Base-by-base conservation (phyloP, 2,797 vertebrate genomes). In the Leuciscus waleckii region DNA sequence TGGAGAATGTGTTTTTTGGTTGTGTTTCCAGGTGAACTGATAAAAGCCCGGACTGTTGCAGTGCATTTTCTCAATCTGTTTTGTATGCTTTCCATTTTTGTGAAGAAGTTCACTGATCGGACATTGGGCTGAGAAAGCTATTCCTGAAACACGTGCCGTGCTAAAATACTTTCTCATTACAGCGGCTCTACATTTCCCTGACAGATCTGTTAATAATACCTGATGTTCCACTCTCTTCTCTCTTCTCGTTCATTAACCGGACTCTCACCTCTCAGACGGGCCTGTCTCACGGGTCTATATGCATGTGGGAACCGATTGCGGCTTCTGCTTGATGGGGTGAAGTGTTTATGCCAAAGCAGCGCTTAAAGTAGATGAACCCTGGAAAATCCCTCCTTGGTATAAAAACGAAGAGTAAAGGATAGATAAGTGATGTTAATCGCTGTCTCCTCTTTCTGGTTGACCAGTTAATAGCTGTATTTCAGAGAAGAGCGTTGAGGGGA, bases 151-250 rank as follows among this genome's bases (percentile, higher is more conserved):
- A 17, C 32, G 51, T 54, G 37, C 37, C 1, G 17, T 26, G 58
- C 26, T 75, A 26, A 65, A 75, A 61, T 41, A 39, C 41, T 65
- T 65, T 35, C 86, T 83, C 89, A 19, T 39, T 83, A 37, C 43
- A 54, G 16, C 23, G 5, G 23, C 23, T 49, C 29, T 39, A n/a
- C 41, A 35, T 83, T 76, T 76, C 85, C 86, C 86, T 67, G 89
- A 85, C 90, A 88, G 83, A 82, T 67, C 79, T 73, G 32, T 87
- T 84, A 87, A 76, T 67, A 83, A 67, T 43, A 51, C 43, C 71
- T 67, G 58, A 83, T 76, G 43, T 51, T 85, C 88, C 85, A 88
- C 92, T 93, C 87, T 85, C 85, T 92, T 93, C 93, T 43, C 17
- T 84, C 21, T 73, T 82, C 74, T 16, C 21, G 58, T 43, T 71